Base-by-base conservation (phyloP, 2,888 invertebrate species). In the Xanthorhoe designata region DNA sequence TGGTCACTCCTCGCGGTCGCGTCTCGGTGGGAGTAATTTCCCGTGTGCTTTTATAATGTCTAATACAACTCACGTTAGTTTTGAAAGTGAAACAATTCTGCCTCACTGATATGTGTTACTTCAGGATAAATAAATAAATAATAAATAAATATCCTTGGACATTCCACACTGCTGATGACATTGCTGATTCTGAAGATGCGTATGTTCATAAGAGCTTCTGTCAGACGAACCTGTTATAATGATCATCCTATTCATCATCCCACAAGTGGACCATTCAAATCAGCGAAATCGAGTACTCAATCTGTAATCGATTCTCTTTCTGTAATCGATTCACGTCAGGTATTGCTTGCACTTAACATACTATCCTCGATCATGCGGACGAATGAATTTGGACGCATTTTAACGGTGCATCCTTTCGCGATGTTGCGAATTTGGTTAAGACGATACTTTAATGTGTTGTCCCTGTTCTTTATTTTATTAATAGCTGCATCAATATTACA, bases 361-460 rank as follows among this genome's bases (percentile, higher is more conserved):
- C 83, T 89, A 80, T 83, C 84, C 88, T 70, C 83, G 79, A 80
- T 88, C 68, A 72, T 45, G 79, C 80, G 75, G 78, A 78, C 77
- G 80, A 78, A 76, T 58, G 29, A 78, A 79, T 81, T 81, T 82
- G 81, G 38, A 24, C 35, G 79, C 81, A 71, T 77, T 71, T 75
- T 84, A 86, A 86, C 86, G 85, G 85, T 81, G 78, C 75, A 81
- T 85, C 84, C 85, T 86, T 82, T 78, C 81, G 78, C 73, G 78
- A 75, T 77, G 78, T 80, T 78, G 74, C 76, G 75, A 66, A 74
- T 80, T 75, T 72, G 77, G 74, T 70, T 58, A 2, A 56, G 66
- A 68, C 69, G 60, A 63, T 58, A 62, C 64, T 61, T 75, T 62
- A 66, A 68, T 38, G 50, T 47, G 45, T 32, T 49, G 54, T n/a